Evolutionary conservation across 2,888 invertebrate species (phyloP), one percentile per base, ranked within the genome.

Genomic region (Eilema griseolum): DNA sequence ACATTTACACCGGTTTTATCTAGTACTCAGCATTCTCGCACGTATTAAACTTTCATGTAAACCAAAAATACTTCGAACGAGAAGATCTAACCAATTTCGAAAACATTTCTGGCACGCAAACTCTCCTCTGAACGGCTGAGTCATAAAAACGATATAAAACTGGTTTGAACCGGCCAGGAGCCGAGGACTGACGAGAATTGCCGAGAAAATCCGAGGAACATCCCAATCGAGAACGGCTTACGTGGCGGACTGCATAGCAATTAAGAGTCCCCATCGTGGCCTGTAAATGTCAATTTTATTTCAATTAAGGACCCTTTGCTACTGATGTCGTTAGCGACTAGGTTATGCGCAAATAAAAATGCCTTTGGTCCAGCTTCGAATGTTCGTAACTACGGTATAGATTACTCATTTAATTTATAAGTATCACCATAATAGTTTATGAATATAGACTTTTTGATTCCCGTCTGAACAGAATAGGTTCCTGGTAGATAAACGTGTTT

Each of bases 231-330:
- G 80, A 83, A 84, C 75, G 78, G 84, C 84, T 85, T 85, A 86
- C 88, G 88, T 81, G 83, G 85, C 80, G 77, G 79, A 86, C 85
- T 88, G 87, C 85, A 86, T 83, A 83, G 87, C 85, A 89, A 88
- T 88, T 88, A 88, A 83, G 80, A 79, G 80, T 81, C 83, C 85
- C 78, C 80, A 73, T 78, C 76, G 77, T 71, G 77, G 78, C 76
- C 79, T 85, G 83, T 85, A 86, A 89, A 86, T 83, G 88, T 89
- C 90, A 87, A 88, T 90, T 89, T 84, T 79, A 86, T 90, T 90
- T 89, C 88, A 88, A 90, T 90, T 90, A 90, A 82, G 85, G 75
- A 74, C 83, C 85, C 81, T 85, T 86, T 83, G 85, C 79, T 81
- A 71, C 76, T 76, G 78, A 70, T 81, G 85, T 86, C 85, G 87